Evolutionary conservation across 2,113 vertebrate genomes (phyloP).

Genomic region (Zeus faber): DNA sequence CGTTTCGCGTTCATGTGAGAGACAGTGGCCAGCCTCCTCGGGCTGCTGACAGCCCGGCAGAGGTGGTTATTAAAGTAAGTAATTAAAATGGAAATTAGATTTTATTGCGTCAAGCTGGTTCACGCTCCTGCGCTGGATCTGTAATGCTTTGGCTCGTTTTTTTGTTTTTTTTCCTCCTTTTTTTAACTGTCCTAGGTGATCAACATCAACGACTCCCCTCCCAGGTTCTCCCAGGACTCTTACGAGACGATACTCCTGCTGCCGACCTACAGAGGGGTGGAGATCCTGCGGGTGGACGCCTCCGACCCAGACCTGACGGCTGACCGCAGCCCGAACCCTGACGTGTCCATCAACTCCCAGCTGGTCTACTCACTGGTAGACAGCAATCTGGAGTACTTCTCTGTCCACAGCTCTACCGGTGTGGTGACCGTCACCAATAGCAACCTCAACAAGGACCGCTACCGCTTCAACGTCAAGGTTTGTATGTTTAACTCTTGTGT

Average conservation of each 20-base stretch:
- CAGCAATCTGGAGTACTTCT: conserved; percentile 81
- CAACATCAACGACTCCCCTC: conserved; percentile 94
- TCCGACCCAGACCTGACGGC: conserved; percentile 85
- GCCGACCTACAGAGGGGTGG: conserved; percentile 88
- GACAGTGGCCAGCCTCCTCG: conserved; percentile 89
- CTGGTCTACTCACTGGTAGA: conserved; percentile 85
- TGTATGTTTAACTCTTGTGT: no score
- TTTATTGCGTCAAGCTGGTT: neutral
- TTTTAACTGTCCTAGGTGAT: conserved; percentile 68
- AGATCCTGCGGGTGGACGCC: conserved; percentile 86
- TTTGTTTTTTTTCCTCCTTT: neutral
- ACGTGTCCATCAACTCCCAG: conserved; percentile 74
- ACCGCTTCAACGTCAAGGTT: conserved; percentile 83
- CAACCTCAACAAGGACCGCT: conserved; percentile 86
- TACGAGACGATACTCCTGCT: conserved; percentile 90
- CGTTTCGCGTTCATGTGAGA: conserved; percentile 89
- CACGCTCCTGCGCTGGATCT: neutral
- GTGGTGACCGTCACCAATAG: conserved; percentile 85
- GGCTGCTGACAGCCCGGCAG: conserved; percentile 85
- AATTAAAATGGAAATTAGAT: conserved; percentile 12
- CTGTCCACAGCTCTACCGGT: conserved; percentile 83
- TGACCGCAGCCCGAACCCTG: conserved; percentile 79
- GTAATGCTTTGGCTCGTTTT: no score
- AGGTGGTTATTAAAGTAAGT: conserved; percentile 82
- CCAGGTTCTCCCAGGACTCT: conserved; percentile 85